Conservation (phyloP, 2,888 invertebrate genomes). For the Amphiduros pacificus region DNA sequence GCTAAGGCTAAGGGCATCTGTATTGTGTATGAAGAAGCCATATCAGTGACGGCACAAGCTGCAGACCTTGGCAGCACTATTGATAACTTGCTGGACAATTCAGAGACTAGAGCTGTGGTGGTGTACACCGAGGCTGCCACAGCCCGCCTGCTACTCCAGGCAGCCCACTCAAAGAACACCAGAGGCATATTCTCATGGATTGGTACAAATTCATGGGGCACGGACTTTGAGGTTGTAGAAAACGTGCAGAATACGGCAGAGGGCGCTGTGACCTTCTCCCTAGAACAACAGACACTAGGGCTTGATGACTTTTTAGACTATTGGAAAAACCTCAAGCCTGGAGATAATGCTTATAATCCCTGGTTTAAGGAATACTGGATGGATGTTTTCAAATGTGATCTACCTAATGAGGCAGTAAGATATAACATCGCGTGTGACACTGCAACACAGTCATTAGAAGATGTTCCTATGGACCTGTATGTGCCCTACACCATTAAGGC, state of each 20-base stretch:
- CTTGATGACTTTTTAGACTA: conserved; percentile 18
- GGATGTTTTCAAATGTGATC: conserved; percentile 33
- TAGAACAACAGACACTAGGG: neutral
- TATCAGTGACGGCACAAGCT: conserved; percentile 6
- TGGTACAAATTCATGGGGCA: conserved; percentile 40
- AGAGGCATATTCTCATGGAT: conserved; percentile 39
- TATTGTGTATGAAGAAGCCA: conserved; percentile 30
- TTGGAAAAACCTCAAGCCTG: conserved; percentile 18
- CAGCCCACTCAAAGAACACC: conserved; percentile 32
- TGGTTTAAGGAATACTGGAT: conserved; percentile 35
- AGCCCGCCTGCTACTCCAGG: conserved; percentile 31
- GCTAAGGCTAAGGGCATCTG: conserved; percentile 43
- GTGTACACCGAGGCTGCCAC: conserved; percentile 38
- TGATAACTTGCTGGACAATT: conserved; percentile 25
- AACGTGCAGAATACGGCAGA: conserved; percentile 35
- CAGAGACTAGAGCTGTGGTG: conserved; percentile 37
- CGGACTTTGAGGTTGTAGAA: conserved; percentile 33
- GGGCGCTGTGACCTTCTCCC: conserved; percentile 37
- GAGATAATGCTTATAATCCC: conserved; percentile 13
- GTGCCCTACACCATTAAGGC: conserved; percentile 43
- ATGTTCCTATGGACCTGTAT: conserved; percentile 27
- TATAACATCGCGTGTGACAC: conserved; percentile 8
- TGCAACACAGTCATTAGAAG: neutral
- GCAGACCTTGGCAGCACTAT: conserved; percentile 28
- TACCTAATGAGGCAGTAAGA: conserved; percentile 10